Conservation (phyloP, 37 sponge, comb jelly and placozoan genomes). For the Theonella swinhoei region DNA sequence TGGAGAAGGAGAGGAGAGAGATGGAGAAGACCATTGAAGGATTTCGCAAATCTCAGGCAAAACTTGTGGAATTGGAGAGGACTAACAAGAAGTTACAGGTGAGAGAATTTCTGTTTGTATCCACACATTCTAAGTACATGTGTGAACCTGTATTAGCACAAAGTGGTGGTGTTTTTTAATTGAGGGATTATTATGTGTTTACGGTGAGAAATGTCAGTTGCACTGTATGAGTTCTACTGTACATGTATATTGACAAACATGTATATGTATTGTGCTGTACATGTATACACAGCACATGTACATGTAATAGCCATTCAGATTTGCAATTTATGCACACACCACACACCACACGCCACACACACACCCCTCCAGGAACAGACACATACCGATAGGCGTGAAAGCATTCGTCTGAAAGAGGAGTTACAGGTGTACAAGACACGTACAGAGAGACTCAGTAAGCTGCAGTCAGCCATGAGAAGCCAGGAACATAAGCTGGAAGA, state of each 20-base stretch:
- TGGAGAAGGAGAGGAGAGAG: slow-evolving; percentile 83
- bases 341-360: too few species aligned
- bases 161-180: not conserved
- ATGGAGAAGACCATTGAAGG: slow-evolving; percentile 75
- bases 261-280: too few species aligned
- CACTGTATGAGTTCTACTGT: too few species aligned
- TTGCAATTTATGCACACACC: too few species aligned
- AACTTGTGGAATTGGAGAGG: slow-evolving; percentile 74
- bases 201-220: too few species aligned
- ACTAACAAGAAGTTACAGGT: slow-evolving; percentile 68
- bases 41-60: slow-evolving; percentile 74
- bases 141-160: not conserved
- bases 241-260: too few species aligned
- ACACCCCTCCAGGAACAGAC: slow-evolving; percentile 29
- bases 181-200: not conserved
- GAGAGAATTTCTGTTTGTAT: not conserved
- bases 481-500: slow-evolving; percentile 44
- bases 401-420: slow-evolving; percentile 74
- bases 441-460: slow-evolving; percentile 33
- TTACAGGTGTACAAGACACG: slow-evolving; percentile 37
- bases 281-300: too few species aligned
- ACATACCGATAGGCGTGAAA: slow-evolving; percentile 63
- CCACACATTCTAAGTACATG: not conserved
- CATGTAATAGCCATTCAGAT: too few species aligned
- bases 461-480: slow-evolving; percentile 10